These are phyloP conservation scores for Trichonephila clavipes DNA, from an alignment of 1,140 invertebrate genomes.

Conservation along the genomic window DNA sequence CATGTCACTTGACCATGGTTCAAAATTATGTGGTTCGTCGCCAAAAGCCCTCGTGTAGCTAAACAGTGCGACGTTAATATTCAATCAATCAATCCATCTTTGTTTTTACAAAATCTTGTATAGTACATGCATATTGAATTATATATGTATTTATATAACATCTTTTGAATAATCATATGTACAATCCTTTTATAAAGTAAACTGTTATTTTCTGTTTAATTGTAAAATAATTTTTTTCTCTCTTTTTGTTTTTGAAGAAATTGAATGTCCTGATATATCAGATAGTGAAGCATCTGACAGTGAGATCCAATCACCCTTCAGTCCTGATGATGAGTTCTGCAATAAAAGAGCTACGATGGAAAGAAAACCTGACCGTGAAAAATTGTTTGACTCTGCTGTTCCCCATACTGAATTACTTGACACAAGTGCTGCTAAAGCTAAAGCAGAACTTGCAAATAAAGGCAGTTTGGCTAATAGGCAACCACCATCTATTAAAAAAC, in stretches of 20 bases:
- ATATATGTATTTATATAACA: no score
- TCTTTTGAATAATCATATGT: no score
- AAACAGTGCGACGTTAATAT: no score
- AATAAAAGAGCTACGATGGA: constrained; percentile 83
- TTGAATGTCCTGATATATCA: constrained; percentile 82
- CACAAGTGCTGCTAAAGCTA: constrained; percentile 91
- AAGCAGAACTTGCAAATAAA: constrained; percentile 91
- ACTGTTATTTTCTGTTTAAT: neutral
- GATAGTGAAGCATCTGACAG: constrained; percentile 86
- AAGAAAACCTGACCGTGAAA: constrained; percentile 85
- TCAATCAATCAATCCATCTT: no score
- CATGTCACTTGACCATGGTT: no score
- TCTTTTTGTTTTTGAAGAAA: constrained; percentile 28
- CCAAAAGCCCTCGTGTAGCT: no score
- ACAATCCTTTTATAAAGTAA: neutral
- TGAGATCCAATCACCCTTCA: constrained; percentile 81
- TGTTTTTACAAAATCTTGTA: no score
- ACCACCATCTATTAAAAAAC: constrained; percentile 82
- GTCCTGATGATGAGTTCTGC: constrained; percentile 88
- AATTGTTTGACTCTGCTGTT: constrained; percentile 89
- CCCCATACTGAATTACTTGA: constrained; percentile 92
- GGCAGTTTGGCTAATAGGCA: constrained; percentile 84
- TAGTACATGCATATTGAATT: no score
- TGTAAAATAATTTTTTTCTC: neutral
- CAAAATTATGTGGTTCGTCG: no score